These are phyloP conservation scores for Colletes gigas DNA, from an alignment of 1,140 invertebrate genomes.

Conservation along the genomic window DNA sequence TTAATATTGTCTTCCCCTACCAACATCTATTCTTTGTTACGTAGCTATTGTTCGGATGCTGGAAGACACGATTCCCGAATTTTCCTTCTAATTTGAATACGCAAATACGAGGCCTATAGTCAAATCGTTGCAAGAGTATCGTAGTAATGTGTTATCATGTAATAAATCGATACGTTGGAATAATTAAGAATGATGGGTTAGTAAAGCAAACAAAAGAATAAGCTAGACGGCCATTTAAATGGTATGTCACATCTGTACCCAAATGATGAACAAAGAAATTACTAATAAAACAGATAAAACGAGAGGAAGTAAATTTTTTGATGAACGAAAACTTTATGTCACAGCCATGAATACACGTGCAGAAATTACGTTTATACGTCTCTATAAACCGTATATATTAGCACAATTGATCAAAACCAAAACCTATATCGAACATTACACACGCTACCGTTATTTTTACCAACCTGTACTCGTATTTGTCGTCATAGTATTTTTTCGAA, in stretches of 20 bases:
- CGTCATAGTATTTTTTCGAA: slow-evolving; percentile 95
- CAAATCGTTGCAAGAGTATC: not conserved
- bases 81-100: not conserved
- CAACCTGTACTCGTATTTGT: slow-evolving; percentile 92
- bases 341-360: not conserved
- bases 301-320: not conserved
- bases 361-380: not conserved
- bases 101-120: not conserved
- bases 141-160: not conserved
- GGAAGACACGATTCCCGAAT: not conserved
- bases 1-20: not conserved
- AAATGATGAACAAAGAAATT: slow-evolving; percentile 17
- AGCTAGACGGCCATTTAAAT: slow-evolving; percentile 59
- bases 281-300: not conserved
- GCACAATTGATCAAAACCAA: slow-evolving; percentile 39
- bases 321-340: not conserved
- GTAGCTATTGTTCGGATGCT: not conserved
- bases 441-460: slow-evolving; percentile 45
- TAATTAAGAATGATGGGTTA: not conserved
- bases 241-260: not conserved
- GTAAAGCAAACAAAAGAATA: slow-evolving; percentile 37
- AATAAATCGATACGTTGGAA: not conserved
- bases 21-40: slow-evolving; percentile 6
- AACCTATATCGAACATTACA: slow-evolving; percentile 20
- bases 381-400: slow-evolving; percentile 26